phyloP scores from a whole-genome alignment of 2,888 invertebrate genomes.

The Ellobium chinense region DNA sequence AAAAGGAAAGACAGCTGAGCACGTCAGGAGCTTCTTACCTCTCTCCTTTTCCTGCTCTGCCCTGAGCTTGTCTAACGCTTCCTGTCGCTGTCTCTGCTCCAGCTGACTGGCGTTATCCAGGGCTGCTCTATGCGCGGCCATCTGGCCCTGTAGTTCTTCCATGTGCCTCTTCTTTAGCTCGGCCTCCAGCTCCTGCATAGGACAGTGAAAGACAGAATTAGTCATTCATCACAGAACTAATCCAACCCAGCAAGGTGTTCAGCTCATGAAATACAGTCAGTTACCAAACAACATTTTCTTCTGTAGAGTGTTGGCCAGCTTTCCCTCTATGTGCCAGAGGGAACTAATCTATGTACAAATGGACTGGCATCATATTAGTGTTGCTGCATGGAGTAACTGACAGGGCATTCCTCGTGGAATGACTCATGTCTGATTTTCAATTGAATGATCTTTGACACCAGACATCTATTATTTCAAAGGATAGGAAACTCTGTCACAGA shows the following conservation, averaged over 20 bases:
- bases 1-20: too few species aligned
- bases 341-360: too few species aligned
- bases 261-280: background rate
- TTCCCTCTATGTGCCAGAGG: background rate
- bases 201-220: background rate
- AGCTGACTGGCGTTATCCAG: slow-evolving; percentile 57
- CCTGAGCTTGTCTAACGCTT: slow-evolving; percentile 58
- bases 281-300: background rate
- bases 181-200: slow-evolving; percentile 60
- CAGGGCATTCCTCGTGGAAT: too few species aligned
- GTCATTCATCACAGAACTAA: background rate
- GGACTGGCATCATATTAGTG: too few species aligned
- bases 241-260: background rate
- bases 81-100: slow-evolving; percentile 25
- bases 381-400: too few species aligned
- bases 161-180: slow-evolving; percentile 64
- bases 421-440: too few species aligned
- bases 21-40: slow-evolving; percentile 51
- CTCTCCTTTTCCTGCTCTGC: slow-evolving; percentile 59
- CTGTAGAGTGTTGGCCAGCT: background rate
- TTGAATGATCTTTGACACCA: too few species aligned
- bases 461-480: too few species aligned
- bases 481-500: too few species aligned
- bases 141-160: slow-evolving; percentile 72
- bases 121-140: slow-evolving; percentile 72